These are phyloP conservation scores for Chrysodeixis includens DNA, from an alignment of 2,888 invertebrate species.

Conservation along the genomic window DNA sequence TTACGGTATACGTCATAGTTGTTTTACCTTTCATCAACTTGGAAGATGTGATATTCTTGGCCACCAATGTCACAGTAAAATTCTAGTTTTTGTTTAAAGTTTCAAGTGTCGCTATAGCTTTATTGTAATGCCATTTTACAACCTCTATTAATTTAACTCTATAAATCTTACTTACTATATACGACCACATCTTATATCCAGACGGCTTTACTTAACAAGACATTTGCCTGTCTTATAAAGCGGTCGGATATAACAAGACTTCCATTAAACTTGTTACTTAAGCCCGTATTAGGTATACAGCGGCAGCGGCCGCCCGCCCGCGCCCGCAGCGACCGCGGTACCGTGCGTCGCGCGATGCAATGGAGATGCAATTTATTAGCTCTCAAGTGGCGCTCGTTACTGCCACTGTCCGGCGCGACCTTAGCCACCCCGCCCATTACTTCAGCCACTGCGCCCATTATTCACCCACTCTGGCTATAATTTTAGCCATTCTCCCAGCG, in stretches of 20 bases:
- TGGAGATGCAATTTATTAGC: conserved; percentile 56
- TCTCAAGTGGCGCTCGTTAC: conserved; percentile 41
- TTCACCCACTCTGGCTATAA: conserved; percentile 16
- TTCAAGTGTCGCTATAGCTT: too few species aligned
- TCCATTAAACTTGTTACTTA: not conserved
- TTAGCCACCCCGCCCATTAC: conserved; percentile 24
- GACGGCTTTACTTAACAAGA: not conserved
- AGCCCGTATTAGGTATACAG: not conserved
- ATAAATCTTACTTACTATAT: not conserved
- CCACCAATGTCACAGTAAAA: too few species aligned
- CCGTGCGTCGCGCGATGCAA: conserved; percentile 44
- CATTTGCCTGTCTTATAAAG: too few species aligned
- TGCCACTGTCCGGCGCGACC: conserved; percentile 29
- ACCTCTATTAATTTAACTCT: not conserved
- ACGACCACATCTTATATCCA: not conserved
- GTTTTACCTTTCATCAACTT: too few species aligned
- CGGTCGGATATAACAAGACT: not conserved
- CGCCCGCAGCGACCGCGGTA: not conserved
- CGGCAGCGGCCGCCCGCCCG: not conserved
- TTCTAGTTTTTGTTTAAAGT: too few species aligned
- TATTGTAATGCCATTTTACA: too few species aligned
- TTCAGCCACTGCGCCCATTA: conserved; percentile 27
- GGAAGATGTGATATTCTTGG: too few species aligned
- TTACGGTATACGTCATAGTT: too few species aligned
- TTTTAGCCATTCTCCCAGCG: conserved; percentile 22